Conservation (phyloP, 2,888 invertebrate species). For the Drosophila monieri region DNA sequence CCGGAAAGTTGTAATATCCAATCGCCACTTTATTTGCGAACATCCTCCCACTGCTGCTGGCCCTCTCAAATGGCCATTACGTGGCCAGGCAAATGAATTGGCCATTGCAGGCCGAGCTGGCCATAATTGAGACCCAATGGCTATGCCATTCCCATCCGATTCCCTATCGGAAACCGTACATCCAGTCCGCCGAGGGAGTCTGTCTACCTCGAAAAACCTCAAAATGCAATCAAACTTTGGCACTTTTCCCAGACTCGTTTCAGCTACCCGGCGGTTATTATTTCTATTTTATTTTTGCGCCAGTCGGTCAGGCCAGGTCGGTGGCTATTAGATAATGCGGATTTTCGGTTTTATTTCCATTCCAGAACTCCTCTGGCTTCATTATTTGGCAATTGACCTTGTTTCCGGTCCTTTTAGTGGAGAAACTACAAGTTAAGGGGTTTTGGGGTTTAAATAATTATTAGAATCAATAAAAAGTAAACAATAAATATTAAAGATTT, state of each 20-base stretch:
- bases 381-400: background rate
- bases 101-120: constrained; percentile 43
- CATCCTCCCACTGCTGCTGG: constrained; percentile 13
- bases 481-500: too few species aligned
- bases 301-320: background rate
- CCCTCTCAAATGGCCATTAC: constrained; percentile 70
- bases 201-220: constrained; percentile 23
- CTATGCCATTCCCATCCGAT: constrained; percentile 13
- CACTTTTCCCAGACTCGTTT: constrained; percentile 1
- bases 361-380: background rate
- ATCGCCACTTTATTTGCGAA: constrained; percentile 74
- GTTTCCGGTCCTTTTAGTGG: background rate
- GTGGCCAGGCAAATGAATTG: constrained; percentile 64
- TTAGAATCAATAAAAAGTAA: too few species aligned
- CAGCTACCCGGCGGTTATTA: background rate
- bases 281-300: background rate
- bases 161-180: constrained; percentile 45
- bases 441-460: too few species aligned
- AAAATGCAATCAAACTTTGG: constrained; percentile 43
- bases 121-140: constrained; percentile 50
- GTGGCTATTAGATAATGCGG: background rate
- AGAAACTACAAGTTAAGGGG: background rate
- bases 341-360: background rate
- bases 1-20: constrained; percentile 79
- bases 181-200: constrained; percentile 1